Evolutionary conservation across 2,888 invertebrate species (phyloP), one percentile per base, ranked within the genome.

Genomic region (Caprella mutica): DNA sequence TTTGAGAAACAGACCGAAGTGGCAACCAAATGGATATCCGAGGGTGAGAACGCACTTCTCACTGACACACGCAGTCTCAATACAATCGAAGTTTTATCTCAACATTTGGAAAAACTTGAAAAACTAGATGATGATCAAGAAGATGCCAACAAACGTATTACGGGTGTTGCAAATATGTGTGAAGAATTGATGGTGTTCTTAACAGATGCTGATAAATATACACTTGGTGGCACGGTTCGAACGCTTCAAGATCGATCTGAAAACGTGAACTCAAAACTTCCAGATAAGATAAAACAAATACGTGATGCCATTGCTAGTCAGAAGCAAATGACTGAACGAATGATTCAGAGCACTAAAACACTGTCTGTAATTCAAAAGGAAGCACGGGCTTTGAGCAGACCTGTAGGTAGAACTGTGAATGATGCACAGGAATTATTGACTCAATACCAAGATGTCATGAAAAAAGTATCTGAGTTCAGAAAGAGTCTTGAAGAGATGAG

Each of bases 11-110:
- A 86, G 60, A 78, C 87, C 48, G 84, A 85, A 57, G 83, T 83
- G 68, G 84, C 88, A 70, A 82, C 85, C 65, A 82, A 85, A 67
- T 94, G 93, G 93, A 76, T 92, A 38, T 85, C 87, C 67, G 87
- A 93, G 74, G 88, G 88, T 27, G 91, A 92, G 72, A 85, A 87
- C 1, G 85, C 86, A 3, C 84, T 86, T 1, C 83, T 85, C 9
- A 81, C 84, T 30, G 89, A 90, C 69, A 76, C 91, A 3, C 80
- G 87, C 42, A 81, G 72, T 4, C 71, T 85, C 21, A 82, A 86
- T 1, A 87, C 83, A 68, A 77, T 89, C 21, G 86, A 87, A 67
- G 80, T 89, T 0, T 74, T 93, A 27, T 85, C 90, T 71, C 90
- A 92, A 72, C 91, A 92, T 70, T 74, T 89, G 40, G 79, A 80